These are phyloP conservation scores for Pterostichus madidus DNA, from an alignment of 2,888 invertebrate genomes.

Conservation along the genomic window DNA sequence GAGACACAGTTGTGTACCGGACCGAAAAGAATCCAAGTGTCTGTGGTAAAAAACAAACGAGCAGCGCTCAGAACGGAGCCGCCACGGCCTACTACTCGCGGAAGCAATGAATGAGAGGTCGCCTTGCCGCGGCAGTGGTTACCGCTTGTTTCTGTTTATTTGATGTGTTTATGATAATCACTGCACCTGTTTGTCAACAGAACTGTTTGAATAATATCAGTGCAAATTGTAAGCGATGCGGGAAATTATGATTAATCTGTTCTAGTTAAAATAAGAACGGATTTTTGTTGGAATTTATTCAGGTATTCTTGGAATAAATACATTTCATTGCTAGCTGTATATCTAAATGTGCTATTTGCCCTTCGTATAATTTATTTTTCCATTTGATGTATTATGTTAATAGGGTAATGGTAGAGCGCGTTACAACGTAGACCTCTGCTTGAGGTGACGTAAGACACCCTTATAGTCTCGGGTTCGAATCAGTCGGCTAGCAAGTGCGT, in stretches of 20 bases:
- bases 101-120: slow-evolving; percentile 31
- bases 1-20: slow-evolving; percentile 47
- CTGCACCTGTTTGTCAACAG: slow-evolving; percentile 62
- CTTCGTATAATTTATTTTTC: too few relatives aligned
- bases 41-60: background rate
- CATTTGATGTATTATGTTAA: too few relatives aligned
- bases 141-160: slow-evolving; percentile 22
- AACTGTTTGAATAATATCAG: slow-evolving; percentile 15
- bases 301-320: background rate
- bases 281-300: slow-evolving; percentile 1
- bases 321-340: too few relatives aligned
- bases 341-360: too few relatives aligned
- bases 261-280: background rate
- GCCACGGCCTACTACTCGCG: slow-evolving; percentile 22
- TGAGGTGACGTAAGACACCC: too few relatives aligned
- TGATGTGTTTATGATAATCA: slow-evolving; percentile 60
- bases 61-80: background rate
- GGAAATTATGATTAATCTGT: slow-evolving; percentile 17
- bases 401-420: too few relatives aligned
- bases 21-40: slow-evolving; percentile 45
- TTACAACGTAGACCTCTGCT: too few relatives aligned
- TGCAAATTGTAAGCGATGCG: slow-evolving; percentile 6
- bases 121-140: slow-evolving; percentile 18
- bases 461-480: too few relatives aligned
- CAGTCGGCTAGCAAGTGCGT: too few relatives aligned